Conservation (phyloP, 2,797 vertebrate species). For the Denticeps clupeoides region DNA sequence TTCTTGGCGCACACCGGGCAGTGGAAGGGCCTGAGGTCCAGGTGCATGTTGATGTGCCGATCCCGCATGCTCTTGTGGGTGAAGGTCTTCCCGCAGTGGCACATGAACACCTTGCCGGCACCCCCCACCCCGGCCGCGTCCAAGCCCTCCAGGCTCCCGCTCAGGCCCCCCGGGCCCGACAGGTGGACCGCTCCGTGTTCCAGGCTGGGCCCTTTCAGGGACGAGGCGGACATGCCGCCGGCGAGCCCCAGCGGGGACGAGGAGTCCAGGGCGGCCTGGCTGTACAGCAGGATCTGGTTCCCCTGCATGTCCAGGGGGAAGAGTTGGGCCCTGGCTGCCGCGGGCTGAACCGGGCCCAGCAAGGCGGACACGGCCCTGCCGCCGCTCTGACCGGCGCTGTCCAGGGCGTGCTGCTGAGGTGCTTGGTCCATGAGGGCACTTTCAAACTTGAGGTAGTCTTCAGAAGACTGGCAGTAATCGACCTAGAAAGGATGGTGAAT, state of each 20-base stretch:
- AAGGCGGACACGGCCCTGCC: conserved; percentile 43
- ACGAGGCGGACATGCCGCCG: conserved; percentile 36
- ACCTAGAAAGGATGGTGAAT: no score
- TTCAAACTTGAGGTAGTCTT: conserved; percentile 76
- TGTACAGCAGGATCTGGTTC: conserved; percentile 75
- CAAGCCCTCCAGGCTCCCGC: conserved; percentile 34
- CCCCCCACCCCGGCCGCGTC: conserved; percentile 31
- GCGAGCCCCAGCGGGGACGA: conserved; percentile 38
- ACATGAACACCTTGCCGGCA: conserved; percentile 76
- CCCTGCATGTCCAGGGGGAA: conserved; percentile 81
- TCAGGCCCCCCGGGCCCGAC: conserved; percentile 35
- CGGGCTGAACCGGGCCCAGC: conserved; percentile 53
- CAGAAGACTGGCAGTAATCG: conserved; percentile 83
- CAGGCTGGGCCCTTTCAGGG: conserved; percentile 45
- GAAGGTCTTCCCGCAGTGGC: conserved; percentile 90
- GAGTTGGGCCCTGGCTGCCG: conserved; percentile 54
- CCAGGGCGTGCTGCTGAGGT: conserved; percentile 51
- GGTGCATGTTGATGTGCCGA: conserved; percentile 92
- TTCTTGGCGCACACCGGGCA: conserved; percentile 84
- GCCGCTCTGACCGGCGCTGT: conserved; percentile 43
- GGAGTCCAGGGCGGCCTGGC: conserved; percentile 49
- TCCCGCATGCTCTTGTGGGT: conserved; percentile 89
- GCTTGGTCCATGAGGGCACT: conserved; percentile 59
- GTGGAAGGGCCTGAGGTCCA: conserved; percentile 81
- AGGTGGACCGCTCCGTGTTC: conserved; percentile 69